phyloP scores from a whole-genome alignment of 2,888 invertebrate species.

The Osmoderma eremita region DNA sequence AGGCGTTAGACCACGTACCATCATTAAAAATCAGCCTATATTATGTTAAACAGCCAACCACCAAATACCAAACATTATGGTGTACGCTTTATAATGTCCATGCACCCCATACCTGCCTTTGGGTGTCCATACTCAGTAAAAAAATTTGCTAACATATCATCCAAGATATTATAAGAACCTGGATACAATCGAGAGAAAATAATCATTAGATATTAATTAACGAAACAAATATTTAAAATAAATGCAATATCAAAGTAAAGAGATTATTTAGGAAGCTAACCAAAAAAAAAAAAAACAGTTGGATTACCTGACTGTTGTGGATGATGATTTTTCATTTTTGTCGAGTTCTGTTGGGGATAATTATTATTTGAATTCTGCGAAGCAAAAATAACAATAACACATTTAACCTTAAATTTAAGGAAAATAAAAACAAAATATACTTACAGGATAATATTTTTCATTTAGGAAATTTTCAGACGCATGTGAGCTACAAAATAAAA shows the following conservation, averaged over 20 bases:
- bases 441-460: slow-evolving; percentile 53
- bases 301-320: slow-evolving; percentile 52
- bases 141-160: slow-evolving; percentile 58
- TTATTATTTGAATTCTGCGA: slow-evolving; percentile 55
- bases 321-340: slow-evolving; percentile 52
- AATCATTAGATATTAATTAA: slow-evolving; percentile 27
- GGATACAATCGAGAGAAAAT: slow-evolving; percentile 40
- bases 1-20: background rate
- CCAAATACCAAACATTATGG: slow-evolving; percentile 43
- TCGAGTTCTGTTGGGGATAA: slow-evolving; percentile 51
- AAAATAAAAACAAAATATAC: background rate
- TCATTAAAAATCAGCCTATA: too few species aligned
- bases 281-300: slow-evolving; percentile 14
- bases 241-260: background rate
- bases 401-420: too few species aligned
- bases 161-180: slow-evolving; percentile 57
- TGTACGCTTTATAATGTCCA: slow-evolving; percentile 38
- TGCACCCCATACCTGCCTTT: slow-evolving; percentile 57
- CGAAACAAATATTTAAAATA: slow-evolving; percentile 1
- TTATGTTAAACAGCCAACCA: slow-evolving; percentile 37
- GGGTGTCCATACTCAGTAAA: slow-evolving; percentile 56
- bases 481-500: slow-evolving; percentile 51
- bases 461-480: slow-evolving; percentile 45
- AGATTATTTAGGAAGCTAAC: background rate
- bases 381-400: too few species aligned